phyloP scores from a whole-genome alignment of 2,113 vertebrate species.

The Brachypodius melanocephalos region DNA sequence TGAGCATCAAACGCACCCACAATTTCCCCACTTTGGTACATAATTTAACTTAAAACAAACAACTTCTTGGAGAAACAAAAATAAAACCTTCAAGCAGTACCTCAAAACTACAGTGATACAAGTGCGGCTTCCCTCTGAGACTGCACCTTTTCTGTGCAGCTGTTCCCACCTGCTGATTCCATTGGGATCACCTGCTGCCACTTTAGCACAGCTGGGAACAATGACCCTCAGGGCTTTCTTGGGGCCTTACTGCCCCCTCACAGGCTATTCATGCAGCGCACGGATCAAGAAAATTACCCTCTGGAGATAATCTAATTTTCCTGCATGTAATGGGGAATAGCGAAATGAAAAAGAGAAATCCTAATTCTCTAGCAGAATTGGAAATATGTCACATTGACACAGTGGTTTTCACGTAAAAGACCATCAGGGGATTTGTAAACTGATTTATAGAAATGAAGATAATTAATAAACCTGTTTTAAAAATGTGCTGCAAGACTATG shows the following conservation, averaged over 20 bases:
- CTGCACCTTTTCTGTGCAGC: background rate
- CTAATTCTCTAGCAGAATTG: background rate
- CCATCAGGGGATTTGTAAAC: background rate
- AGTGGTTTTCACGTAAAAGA: background rate
- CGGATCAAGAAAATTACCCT: background rate
- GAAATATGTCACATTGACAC: background rate
- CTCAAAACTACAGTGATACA: rapidly evolving
- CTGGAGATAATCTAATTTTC: background rate
- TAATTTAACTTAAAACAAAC: background rate
- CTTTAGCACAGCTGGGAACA: background rate
- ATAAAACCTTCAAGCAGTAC: rapidly evolving
- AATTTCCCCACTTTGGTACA: rapidly evolving
- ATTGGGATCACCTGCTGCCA: background rate
- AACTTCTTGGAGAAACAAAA: background rate
- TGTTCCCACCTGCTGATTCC: background rate
- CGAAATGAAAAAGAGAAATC: background rate
- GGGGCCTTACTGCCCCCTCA: rapidly evolving
- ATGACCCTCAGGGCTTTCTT: background rate
- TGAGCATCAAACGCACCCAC: background rate
- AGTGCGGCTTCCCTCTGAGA: rapidly evolving
- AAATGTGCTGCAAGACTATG: background rate
- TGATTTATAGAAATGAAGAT: background rate
- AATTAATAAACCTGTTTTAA: background rate
- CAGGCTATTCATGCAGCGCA: rapidly evolving
- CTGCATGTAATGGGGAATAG: rapidly evolving